A percentile compares a stretch with the other conserved stretches of the same genome.
These are phyloP conservation scores for Aphelenchoides fujianensis DNA, from an alignment of 1,140 invertebrate species.

Conservation along the genomic window DNA sequence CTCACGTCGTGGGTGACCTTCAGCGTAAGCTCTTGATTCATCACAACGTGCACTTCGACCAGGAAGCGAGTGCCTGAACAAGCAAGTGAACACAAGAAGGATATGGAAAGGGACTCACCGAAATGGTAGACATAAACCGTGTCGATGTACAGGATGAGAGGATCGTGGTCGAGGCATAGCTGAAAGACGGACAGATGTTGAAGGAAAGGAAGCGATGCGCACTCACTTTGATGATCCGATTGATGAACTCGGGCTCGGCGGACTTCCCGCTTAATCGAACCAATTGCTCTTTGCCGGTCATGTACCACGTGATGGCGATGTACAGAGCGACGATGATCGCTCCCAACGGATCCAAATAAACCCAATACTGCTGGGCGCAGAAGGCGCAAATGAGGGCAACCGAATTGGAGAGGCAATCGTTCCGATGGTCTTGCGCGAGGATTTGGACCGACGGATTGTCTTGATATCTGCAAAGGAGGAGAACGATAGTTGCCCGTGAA, in stretches of 20 bases:
- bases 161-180: constrained; percentile 63
- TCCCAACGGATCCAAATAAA: constrained; percentile 65
- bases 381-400: constrained; percentile 62
- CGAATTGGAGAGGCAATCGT: constrained; percentile 65
- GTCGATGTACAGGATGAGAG: constrained; percentile 63
- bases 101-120: constrained; percentile 47
- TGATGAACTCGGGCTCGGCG: constrained; percentile 60
- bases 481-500: background rate
- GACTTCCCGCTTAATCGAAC: constrained; percentile 48
- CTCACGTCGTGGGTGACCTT: constrained; percentile 64
- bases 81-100: constrained; percentile 60
- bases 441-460: constrained; percentile 60
- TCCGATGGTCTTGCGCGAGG: constrained; percentile 64
- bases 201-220: constrained; percentile 1
- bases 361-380: constrained; percentile 47
- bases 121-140: constrained; percentile 66
- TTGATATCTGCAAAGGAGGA: background rate
- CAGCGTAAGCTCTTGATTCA: constrained; percentile 63
- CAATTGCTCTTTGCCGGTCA: constrained; percentile 52
- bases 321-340: constrained; percentile 62
- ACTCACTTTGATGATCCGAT: constrained; percentile 56
- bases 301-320: constrained; percentile 14
- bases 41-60: constrained; percentile 58
- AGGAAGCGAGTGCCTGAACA: constrained; percentile 64
- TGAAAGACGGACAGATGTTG: constrained; percentile 19